Evolutionary conservation across 2,888 invertebrate species (phyloP), one percentile per base, ranked within the genome.

Genomic region (Nomada flava): DNA sequence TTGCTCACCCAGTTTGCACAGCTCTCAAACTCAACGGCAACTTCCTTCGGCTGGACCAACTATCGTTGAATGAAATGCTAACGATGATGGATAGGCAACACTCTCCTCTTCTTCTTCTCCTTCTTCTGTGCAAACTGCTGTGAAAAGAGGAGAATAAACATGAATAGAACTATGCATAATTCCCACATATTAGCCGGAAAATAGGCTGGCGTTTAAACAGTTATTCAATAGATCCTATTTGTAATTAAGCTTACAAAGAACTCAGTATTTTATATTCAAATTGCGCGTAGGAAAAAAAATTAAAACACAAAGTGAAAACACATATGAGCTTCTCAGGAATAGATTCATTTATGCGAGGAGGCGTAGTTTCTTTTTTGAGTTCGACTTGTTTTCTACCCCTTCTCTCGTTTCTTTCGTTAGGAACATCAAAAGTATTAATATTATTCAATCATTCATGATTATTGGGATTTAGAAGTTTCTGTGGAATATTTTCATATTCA

Each of bases 31-130:
- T 85, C 83, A 79, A 80, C 82, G 81, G 86, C 77, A 83, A 88
- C 82, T 86, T 88, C 86, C 86, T 88, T 77, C 36, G 36, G 36
- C 36, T 74, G 86, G 83, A 85, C 81, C 82, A 84, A 76, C 83
- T 83, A 88, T 90, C 87, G 88, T 83, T 88, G 90, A 90, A 91
- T 90, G 89, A 89, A 91, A 90, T 89, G 79, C 89, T 91, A 92
- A 92, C 89, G 91, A 92, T 92, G 92, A 92, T 89, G 86, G 89
- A 91, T 91, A 89, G 86, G 75, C 86, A 62, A 57, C 72, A 67
- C 18, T 20, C n/a, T 75, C 76, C 73, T 64, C 60, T 74, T 72
- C 75, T 36, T 7, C 68, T 71, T 26, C 47, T 15, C 47, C 55
- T 53, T 70, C 62, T 76, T 84, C 72, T 65, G 73, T 76, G 78